Evolutionary conservation across 1,140 invertebrate genomes (phyloP), one percentile per base, ranked within the genome.

Genomic region (Sitophilus oryzae): DNA sequence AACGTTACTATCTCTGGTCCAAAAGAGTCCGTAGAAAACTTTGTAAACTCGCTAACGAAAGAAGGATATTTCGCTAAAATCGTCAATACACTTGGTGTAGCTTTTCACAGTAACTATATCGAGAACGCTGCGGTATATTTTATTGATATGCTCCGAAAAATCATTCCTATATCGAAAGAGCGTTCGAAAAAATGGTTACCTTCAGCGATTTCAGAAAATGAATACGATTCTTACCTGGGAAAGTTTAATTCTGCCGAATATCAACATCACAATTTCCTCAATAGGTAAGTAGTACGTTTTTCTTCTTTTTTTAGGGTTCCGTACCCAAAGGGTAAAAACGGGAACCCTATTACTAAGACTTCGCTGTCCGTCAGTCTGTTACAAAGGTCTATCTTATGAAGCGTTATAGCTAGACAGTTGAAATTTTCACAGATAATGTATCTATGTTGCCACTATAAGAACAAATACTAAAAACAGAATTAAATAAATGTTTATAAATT

Each of bases 61-160:
- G 81, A 93, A 69, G 82, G 84, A 6, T 81, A 93, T 18, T 96
- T 97, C 73, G 91, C 87, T 3, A 92, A 88, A 62, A 76, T 82
- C 47, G 93, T 98, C 0, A 85, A 89, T 43, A 93, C 89, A 64
- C 86, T 86, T 42, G 88, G 87, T 14, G 81, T 89, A 37, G 93
- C 94, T 8, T 98, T 97, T 78, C 96, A 98, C 74, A 94, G 91
- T 61, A 86, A 89, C 70, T 93, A 92, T 67, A 92, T 98, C 68
- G 81, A 83, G 1, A 76, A 83, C 21, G 91, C 89, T 41, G 92
- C 85, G 37, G 85, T 89, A 3, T 83, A 82, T 6, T 30, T 30
- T 11, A 5, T 30, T 5, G 25, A 30, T 5, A 30, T 6, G 11
- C 25, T 30, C 25, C 66, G 89, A 48, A 82, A 84, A 70, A 81